A percentile compares a stretch with the other conserved stretches of the same genome.
These are phyloP conservation scores for Drosophila atroscutellata DNA, from an alignment of 2,888 invertebrate species.

Conservation along the genomic window DNA sequence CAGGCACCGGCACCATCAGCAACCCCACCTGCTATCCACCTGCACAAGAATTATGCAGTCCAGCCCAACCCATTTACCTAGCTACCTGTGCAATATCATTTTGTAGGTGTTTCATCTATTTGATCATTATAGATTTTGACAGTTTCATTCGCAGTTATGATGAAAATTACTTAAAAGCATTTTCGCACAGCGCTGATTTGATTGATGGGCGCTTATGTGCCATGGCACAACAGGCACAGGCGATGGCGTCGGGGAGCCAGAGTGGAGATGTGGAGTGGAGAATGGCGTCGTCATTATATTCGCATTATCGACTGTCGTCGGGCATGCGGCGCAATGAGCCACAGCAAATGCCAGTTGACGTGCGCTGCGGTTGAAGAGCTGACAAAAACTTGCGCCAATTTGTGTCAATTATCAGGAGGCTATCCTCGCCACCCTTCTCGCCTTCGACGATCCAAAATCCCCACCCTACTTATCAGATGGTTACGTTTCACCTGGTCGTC, in stretches of 20 bases:
- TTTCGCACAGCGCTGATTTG: constrained; percentile 73
- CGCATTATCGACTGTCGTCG: constrained; percentile 69
- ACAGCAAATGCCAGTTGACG: constrained; percentile 78
- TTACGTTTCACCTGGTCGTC: constrained; percentile 39
- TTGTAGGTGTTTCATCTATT: constrained; percentile 67
- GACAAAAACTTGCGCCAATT: constrained; percentile 79
- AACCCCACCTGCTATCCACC: neutral
- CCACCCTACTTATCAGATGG: constrained; percentile 3
- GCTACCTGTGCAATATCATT: constrained; percentile 30
- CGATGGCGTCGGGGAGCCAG: neutral
- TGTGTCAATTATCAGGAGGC: constrained; percentile 77
- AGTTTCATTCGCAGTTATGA: constrained; percentile 69
- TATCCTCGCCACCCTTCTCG: neutral
- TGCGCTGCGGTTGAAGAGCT: constrained; percentile 69
- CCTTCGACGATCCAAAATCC: neutral
- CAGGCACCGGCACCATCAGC: neutral
- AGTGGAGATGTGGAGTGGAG: neutral
- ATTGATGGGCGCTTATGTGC: constrained; percentile 75
- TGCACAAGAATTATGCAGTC: neutral
- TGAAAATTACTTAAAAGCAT: constrained; percentile 79
- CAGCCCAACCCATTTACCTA: neutral
- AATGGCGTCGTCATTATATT: constrained; percentile 69
- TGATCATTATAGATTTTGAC: constrained; percentile 79
- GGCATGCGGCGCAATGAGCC: constrained; percentile 64
- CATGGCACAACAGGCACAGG: constrained; percentile 16